phyloP scores from a whole-genome alignment of 2,888 invertebrate genomes.

The Ptychoptera contaminata region DNA sequence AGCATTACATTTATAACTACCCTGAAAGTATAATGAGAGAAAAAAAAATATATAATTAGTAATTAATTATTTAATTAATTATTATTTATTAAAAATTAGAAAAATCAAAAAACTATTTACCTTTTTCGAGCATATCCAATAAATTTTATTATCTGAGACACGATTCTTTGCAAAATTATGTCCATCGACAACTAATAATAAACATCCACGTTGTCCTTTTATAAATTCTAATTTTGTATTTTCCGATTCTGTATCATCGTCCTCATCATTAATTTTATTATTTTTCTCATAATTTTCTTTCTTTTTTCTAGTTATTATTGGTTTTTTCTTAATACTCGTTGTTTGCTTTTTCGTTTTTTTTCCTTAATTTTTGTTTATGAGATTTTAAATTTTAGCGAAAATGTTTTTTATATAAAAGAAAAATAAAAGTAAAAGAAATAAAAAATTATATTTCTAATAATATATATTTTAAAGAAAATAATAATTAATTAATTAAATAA shows the following conservation, averaged over 20 bases:
- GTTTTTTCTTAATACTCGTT: no score
- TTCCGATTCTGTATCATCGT: not conserved
- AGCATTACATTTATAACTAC: constrained; percentile 29
- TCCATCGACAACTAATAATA: constrained; percentile 22
- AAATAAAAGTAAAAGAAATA: no score
- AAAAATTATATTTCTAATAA: no score
- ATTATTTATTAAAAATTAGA: not conserved
- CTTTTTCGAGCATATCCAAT: constrained; percentile 32
- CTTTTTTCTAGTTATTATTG: no score
- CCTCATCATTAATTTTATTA: no score
- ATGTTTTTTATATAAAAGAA: no score
- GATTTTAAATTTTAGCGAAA: no score
- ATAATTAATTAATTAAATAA: no score
- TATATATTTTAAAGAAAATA: no score
- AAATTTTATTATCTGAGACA: constrained; percentile 26
- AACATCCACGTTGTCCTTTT: constrained; percentile 27
- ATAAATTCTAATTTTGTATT: constrained; percentile 5
- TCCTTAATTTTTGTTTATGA: no score
- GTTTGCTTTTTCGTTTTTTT: no score
- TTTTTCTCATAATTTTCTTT: no score
- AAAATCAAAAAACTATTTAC: constrained; percentile 13
- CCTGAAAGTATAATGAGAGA: constrained; percentile 16
- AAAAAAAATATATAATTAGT: constrained; percentile 1
- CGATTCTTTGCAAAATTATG: constrained; percentile 29
- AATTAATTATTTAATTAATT: not conserved